Evolutionary conservation across 2,113 vertebrate species (phyloP), one percentile per base, ranked within the genome.

Genomic region (Albula goreensis): DNA sequence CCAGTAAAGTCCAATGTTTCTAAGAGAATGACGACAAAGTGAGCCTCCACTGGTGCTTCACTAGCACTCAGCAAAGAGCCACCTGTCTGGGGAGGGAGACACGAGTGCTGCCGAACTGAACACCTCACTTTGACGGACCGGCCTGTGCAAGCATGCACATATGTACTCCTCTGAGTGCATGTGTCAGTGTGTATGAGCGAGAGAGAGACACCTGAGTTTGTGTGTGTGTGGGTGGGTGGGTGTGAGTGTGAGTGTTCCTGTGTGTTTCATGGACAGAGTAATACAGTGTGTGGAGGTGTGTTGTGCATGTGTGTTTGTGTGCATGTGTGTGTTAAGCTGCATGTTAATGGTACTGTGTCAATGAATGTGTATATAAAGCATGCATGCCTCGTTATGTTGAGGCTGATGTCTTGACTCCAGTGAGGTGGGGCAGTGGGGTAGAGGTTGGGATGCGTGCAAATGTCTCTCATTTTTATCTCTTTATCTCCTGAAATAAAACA

Each of bases 401-500:
- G 57, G 50, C 48, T 86, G 60, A 53, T 41, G 12, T 52, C 5
- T 51, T 85, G 52, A 50, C 50, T 53, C 60, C 60, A 82, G 60
- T 13, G 85, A 82, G 15, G 13, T 50, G 13, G 81, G 25, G 52
- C 19, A 57, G 81, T 70, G 50, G 17, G 31, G 11, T 12, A 8
- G 25, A 48, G 52, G 48, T 15, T 80, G 82, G 49, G 82, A 63
- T 50, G 82, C 74, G 57, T 74, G 53, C 57, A 41, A 25, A 74
- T 79, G 22, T 79, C 51, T 87, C 50, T 87, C 78, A n/a, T 60
- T 53, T 81, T 53, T 81, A 56, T 84, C 77, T 87, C 86, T 85
- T 85, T 82, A 52, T 82, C 80, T 66, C 78, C 41, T 85, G 66
- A 79, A 89, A 85, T 89, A 89, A 87, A 86, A 85, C 79, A 70